Evolutionary conservation across 2,888 invertebrate species (phyloP), one percentile per base, ranked within the genome.

Genomic region (Chrysolina haemoptera): DNA sequence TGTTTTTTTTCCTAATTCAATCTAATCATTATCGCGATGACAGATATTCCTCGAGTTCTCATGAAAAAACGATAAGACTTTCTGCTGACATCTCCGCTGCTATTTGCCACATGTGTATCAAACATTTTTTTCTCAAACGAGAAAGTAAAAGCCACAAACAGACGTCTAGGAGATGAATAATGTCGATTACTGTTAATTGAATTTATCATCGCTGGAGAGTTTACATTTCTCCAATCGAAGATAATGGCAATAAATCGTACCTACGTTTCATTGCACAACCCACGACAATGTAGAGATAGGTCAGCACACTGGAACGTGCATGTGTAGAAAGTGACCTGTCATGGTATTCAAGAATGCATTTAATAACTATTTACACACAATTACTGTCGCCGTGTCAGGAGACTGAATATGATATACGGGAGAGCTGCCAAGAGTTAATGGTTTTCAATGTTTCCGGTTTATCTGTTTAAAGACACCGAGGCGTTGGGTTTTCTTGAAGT

Each of bases 271-370:
- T 59, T 59, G 35, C 59, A 35, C 59, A 27, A 59, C 59, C 59
- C 59, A 59, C 59, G 9, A 59, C 59, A 59, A 59, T 35, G n/a
- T 59, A 27, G 59, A 35, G 59, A 59, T 59, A 59, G 59, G 59
- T 59, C 16, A 59, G 59, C n/a, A 10, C 9, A 10, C 9, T 50
- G 50, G n/a, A 50, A 59, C 14, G 27, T 27, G 59, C 27, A 27
- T 22, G 27, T 35, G 10, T 59, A 59, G 59, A 59, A 59, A 59
- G 59, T 59, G 22, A 59, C 12, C 59, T 59, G 59, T 59, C 59
- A 27, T 27, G 16, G 59, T 1, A 27, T 59, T 59, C 59, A 59
- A 35, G 59, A 59, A 35, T 59, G 27, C 59, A 59, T 27, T n/a
- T 9, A 59, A 59, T n/a, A 59, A 59, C 35, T 59, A 22, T 59